Conservation (phyloP, 2,888 invertebrate species). For the Hydraecia micacea region DNA sequence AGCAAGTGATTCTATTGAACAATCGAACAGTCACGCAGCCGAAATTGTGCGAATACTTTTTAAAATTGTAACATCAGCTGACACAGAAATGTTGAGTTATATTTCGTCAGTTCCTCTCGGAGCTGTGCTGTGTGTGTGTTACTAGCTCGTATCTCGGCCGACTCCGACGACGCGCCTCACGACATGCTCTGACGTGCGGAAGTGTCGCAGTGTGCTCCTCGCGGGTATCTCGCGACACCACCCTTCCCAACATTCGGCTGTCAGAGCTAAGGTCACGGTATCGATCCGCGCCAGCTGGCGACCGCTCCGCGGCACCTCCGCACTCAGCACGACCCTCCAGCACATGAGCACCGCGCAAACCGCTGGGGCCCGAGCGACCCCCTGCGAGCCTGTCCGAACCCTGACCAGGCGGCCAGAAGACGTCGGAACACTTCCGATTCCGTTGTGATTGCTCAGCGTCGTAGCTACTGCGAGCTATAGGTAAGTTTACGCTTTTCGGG, state of each 20-base stretch:
- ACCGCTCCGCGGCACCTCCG: slow-evolving; percentile 75
- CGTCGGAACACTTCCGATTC: slow-evolving; percentile 37
- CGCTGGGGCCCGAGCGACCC: not conserved
- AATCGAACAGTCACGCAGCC: slow-evolving; percentile 22
- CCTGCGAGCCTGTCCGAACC: slow-evolving; percentile 36
- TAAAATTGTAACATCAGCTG: slow-evolving; percentile 33
- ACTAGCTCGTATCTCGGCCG: not conserved
- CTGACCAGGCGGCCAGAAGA: slow-evolving; percentile 37
- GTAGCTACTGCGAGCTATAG: slow-evolving; percentile 64
- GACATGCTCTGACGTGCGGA: slow-evolving; percentile 44
- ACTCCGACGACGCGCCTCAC: not conserved
- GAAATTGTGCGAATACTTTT: not conserved
- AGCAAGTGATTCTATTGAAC: slow-evolving; percentile 8
- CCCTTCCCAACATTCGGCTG: slow-evolving; percentile 71
- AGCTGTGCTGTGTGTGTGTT: not conserved
- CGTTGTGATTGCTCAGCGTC: slow-evolving; percentile 39
- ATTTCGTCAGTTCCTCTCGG: not conserved
- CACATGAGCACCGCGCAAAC: slow-evolving; percentile 31
- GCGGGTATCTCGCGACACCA: slow-evolving; percentile 67
- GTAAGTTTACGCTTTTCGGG: slow-evolving; percentile 72
- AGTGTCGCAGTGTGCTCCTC: slow-evolving; percentile 56
- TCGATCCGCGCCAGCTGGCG: slow-evolving; percentile 86
- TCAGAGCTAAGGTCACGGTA: slow-evolving; percentile 84
- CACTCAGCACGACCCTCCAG: slow-evolving; percentile 62
- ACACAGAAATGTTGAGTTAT: not conserved